A percentile compares a stretch with the other conserved stretches of the same genome.
These are phyloP conservation scores for Bimastos eiseni DNA, from an alignment of 2,888 invertebrate species.

Conservation along the genomic window DNA sequence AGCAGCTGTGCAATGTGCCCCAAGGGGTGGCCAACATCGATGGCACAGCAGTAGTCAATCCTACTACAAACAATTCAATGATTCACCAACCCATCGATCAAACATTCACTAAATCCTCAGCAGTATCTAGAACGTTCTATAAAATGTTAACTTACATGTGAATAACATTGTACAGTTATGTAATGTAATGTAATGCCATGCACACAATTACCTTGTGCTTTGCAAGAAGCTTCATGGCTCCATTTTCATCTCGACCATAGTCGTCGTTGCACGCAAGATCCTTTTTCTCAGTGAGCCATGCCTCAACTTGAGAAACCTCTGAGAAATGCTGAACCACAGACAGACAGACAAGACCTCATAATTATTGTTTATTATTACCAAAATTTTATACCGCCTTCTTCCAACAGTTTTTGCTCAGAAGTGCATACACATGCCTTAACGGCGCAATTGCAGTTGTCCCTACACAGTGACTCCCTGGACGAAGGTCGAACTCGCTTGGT, in stretches of 20 bases:
- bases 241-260: slow-evolving; percentile 88
- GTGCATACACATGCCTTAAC: no score
- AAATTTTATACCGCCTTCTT: no score
- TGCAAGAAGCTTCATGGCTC: slow-evolving; percentile 88
- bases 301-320: slow-evolving; percentile 94
- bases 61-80: no score
- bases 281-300: slow-evolving; percentile 93
- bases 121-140: neutral
- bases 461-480: no score
- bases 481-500: no score
- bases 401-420: no score
- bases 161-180: neutral
- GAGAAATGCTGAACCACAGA: slow-evolving; percentile 57
- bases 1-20: no score
- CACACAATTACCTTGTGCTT: slow-evolving; percentile 78
- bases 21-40: no score
- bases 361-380: no score
- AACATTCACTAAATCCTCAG: neutral
- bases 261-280: slow-evolving; percentile 85
- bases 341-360: neutral
- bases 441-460: no score
- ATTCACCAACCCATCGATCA: neutral
- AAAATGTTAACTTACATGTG: neutral
- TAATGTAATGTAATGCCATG: no score
- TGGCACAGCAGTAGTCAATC: no score